Conservation (phyloP, 1,140 invertebrate species). For the Drosophila jambulina region DNA sequence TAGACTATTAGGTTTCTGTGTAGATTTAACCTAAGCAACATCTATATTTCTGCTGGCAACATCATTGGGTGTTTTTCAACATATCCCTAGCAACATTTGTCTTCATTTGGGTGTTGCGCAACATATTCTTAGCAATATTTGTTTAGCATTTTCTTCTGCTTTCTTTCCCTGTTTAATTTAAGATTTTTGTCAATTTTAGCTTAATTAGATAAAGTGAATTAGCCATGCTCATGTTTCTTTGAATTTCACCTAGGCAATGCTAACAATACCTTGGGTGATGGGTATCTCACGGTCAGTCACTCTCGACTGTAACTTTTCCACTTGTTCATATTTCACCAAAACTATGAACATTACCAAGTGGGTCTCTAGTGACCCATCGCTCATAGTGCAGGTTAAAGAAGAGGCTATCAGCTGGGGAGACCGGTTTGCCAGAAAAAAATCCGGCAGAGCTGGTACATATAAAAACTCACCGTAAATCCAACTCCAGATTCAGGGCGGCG, state of each 20-base stretch:
- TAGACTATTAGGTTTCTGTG: neutral
- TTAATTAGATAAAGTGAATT: neutral
- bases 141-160: neutral
- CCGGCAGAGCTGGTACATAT: neutral
- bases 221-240: neutral
- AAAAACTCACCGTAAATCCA: conserved; percentile 87
- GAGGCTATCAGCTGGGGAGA: conserved; percentile 23
- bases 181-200: neutral
- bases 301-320: neutral
- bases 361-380: neutral
- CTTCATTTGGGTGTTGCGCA: neutral
- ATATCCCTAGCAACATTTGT: neutral
- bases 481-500: conserved; percentile 88
- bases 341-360: neutral
- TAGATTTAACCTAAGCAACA: neutral
- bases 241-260: neutral
- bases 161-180: neutral
- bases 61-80: neutral
- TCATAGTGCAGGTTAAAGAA: neutral
- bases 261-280: neutral
- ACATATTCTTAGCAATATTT: neutral
- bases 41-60: neutral
- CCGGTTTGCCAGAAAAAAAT: conserved; percentile 50
- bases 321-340: neutral
- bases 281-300: neutral